phyloP scores from a whole-genome alignment of 2,113 vertebrate species.

The Suricata suricatta region DNA sequence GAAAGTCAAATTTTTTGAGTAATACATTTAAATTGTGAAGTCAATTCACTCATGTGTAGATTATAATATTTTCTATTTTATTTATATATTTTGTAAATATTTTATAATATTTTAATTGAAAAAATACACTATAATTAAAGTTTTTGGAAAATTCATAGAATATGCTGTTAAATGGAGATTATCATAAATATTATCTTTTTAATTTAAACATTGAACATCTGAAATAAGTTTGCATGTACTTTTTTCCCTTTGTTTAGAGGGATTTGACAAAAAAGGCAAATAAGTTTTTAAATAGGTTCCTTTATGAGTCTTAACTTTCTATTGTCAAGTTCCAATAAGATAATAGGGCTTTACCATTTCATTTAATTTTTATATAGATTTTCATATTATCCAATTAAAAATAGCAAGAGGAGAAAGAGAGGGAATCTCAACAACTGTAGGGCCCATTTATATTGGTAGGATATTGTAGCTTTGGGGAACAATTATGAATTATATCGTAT shows the following conservation, averaged over 20 bases:
- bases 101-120: conserved; percentile 3
- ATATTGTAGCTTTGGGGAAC: background rate
- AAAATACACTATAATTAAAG: background rate
- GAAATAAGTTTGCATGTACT: background rate
- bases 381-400: background rate
- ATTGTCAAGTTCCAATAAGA: background rate
- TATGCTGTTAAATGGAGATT: background rate
- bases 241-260: background rate
- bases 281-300: background rate
- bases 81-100: too few species aligned
- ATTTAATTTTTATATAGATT: background rate
- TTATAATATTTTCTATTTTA: conserved; percentile 30
- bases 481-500: background rate
- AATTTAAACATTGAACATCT: background rate
- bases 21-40: background rate
- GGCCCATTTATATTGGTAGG: background rate
- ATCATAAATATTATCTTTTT: background rate
- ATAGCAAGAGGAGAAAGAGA: background rate
- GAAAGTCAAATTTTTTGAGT: background rate
- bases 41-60: background rate
- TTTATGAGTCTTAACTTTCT: background rate
- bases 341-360: background rate
- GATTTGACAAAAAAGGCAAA: background rate
- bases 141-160: background rate
- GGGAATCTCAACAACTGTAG: background rate